Evolutionary conservation across 2,797 vertebrate genomes (phyloP).

Genomic region (Prunella strophiata): DNA sequence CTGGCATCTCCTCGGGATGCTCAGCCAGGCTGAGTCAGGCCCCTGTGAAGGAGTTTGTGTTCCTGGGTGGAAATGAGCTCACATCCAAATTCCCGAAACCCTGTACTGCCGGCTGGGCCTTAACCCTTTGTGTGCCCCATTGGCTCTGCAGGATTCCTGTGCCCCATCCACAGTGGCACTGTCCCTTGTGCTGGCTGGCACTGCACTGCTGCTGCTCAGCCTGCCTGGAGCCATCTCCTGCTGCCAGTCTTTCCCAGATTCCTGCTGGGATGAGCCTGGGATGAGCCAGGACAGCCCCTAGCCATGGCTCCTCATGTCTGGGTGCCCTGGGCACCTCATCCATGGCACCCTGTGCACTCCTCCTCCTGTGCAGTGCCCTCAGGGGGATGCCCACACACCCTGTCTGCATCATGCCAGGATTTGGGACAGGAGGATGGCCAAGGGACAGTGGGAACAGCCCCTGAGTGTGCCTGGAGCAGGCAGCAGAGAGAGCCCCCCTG

Average conservation of each 20-base stretch:
- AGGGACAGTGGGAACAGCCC: accelerated
- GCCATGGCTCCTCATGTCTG: accelerated
- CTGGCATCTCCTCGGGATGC: background rate
- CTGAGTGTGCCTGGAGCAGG: accelerated
- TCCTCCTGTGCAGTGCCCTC: accelerated
- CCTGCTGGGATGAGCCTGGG: background rate
- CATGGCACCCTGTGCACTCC: background rate
- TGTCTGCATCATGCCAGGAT: background rate
- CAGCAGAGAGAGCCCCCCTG: accelerated
- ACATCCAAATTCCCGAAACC: background rate
- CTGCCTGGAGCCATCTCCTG: background rate
- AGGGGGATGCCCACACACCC: no score
- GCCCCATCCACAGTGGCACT: background rate
- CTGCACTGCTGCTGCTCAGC: background rate
- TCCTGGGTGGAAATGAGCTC: slow-evolving; percentile 30
- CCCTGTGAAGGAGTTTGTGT: background rate
- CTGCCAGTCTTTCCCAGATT: background rate
- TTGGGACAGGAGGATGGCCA: accelerated
- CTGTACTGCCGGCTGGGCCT: background rate
- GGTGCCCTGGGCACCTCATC: background rate
- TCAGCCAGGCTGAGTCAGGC: background rate
- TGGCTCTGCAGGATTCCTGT: background rate
- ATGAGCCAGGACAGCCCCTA: background rate
- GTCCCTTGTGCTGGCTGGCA: background rate
- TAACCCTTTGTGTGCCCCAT: background rate